Evolutionary conservation across 2,888 invertebrate genomes (phyloP).

Genomic region (Rhyacophila evoluta): DNA sequence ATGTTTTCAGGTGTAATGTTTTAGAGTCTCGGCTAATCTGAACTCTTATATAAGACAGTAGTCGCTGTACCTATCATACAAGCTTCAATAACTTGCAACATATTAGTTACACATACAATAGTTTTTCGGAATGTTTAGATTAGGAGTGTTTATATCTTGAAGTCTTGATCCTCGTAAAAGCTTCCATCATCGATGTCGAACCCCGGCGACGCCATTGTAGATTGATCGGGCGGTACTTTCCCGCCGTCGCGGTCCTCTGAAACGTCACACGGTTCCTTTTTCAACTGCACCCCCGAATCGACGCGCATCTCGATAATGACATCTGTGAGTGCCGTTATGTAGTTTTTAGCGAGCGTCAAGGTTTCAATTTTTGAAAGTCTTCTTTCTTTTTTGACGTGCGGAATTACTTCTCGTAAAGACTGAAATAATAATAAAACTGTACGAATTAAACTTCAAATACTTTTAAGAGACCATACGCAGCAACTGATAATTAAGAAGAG

Average conservation of each 20-base stretch:
- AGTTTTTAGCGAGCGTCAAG: slow-evolving; percentile 80
- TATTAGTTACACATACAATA: no score
- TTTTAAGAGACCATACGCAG: no score
- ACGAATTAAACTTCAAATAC: no score
- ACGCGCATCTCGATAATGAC: slow-evolving; percentile 79
- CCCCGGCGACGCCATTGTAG: slow-evolving; percentile 45
- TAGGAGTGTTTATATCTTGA: slow-evolving; percentile 36
- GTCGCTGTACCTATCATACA: no score
- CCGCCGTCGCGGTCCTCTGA: slow-evolving; percentile 41
- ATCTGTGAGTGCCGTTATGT: slow-evolving; percentile 83
- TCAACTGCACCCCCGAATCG: slow-evolving; percentile 58
- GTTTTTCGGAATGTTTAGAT: background rate
- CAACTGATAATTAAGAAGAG: no score
- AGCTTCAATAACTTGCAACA: no score
- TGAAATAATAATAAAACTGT: slow-evolving; percentile 59
- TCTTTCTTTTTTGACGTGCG: slow-evolving; percentile 79
- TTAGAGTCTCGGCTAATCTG: no score
- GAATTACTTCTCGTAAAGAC: slow-evolving; percentile 79
- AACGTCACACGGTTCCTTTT: slow-evolving; percentile 37
- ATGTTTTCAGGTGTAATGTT: no score
- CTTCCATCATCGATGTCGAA: slow-evolving; percentile 53
- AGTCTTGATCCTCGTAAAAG: slow-evolving; percentile 53
- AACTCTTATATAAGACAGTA: no score
- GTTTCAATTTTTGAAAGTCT: slow-evolving; percentile 83
- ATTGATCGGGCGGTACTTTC: slow-evolving; percentile 46